These are phyloP conservation scores for Drosophila rhopaloa DNA, from an alignment of 1,140 invertebrate species.

Conservation along the genomic window DNA sequence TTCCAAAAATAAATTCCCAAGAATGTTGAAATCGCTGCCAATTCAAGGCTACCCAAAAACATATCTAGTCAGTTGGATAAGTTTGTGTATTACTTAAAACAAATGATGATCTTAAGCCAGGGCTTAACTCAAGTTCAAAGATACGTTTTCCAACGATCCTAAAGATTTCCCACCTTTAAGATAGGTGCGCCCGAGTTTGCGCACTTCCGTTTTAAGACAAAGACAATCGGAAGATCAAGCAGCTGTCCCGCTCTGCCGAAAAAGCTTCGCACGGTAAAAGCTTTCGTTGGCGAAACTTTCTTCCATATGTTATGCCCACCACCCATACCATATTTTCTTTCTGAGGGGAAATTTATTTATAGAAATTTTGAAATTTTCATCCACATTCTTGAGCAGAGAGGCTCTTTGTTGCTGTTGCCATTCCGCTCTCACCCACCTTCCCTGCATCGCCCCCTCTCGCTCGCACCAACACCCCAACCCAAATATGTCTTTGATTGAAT, in stretches of 20 bases:
- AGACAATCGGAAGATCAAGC: conserved; percentile 24
- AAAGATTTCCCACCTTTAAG: conserved; percentile 4
- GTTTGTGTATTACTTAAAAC: not conserved
- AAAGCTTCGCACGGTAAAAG: conserved; percentile 51
- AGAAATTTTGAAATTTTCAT: conserved; percentile 81
- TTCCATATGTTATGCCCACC: conserved; percentile 68
- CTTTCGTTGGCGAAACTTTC: conserved; percentile 57
- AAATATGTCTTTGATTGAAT: conserved; percentile 84
- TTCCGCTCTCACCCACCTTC: conserved; percentile 60
- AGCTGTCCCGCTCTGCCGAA: conserved; percentile 54
- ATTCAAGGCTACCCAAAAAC: conserved; percentile 50
- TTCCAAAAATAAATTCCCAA: conserved; percentile 75
- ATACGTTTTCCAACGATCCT: not conserved
- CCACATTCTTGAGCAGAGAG: conserved; percentile 68
- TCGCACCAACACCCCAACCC: conserved; percentile 77
- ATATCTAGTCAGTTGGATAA: not conserved
- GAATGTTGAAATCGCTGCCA: conserved; percentile 57
- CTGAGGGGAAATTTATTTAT: conserved; percentile 65
- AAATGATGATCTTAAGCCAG: not conserved
- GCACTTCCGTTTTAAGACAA: conserved; percentile 46
- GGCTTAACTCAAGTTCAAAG: conserved; percentile 2
- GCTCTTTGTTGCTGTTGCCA: conserved; percentile 42
- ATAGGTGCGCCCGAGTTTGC: conserved; percentile 66
- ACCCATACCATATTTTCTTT: conserved; percentile 62
- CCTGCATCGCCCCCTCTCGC: conserved; percentile 45